These are phyloP conservation scores for Melopsittacus undulatus DNA, from an alignment of 2,797 vertebrate genomes.

Conservation along the genomic window DNA sequence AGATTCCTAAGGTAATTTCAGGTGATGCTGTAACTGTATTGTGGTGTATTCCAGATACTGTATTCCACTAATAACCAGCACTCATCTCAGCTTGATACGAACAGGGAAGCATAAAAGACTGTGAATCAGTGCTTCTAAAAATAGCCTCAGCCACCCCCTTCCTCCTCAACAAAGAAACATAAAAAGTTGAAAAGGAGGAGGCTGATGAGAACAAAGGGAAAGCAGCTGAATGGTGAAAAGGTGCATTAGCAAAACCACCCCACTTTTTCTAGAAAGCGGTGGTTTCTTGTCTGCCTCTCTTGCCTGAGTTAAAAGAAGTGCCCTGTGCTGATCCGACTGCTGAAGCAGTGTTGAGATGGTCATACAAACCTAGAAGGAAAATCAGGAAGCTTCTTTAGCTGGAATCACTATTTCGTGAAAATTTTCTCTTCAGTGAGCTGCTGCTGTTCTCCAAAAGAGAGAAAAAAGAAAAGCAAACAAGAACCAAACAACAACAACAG, in stretches of 20 bases:
- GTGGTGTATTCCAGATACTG: neutral
- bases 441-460: neutral
- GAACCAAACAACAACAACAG: neutral
- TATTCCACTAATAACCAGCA: neutral
- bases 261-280: neutral
- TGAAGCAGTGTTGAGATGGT: neutral
- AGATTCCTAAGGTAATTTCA: neutral
- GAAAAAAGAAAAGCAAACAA: neutral
- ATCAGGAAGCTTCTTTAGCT: neutral
- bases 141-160: neutral
- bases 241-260: neutral
- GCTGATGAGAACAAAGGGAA: neutral
- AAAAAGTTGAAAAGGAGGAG: neutral
- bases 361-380: neutral
- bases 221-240: neutral
- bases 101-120: neutral
- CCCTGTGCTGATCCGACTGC: neutral
- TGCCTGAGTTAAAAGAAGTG: neutral
- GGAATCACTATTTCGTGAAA: neutral
- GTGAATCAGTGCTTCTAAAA: conserved; percentile 34
- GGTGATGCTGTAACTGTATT: neutral
- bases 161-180: neutral
- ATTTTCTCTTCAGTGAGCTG: neutral
- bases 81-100: neutral
- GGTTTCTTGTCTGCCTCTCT: neutral